Percentiles rank a stretch among this genome's conserved stretches.
Evolutionary conservation across 1,140 invertebrate species (phyloP).

Genomic region (Anoplophora glabripennis): DNA sequence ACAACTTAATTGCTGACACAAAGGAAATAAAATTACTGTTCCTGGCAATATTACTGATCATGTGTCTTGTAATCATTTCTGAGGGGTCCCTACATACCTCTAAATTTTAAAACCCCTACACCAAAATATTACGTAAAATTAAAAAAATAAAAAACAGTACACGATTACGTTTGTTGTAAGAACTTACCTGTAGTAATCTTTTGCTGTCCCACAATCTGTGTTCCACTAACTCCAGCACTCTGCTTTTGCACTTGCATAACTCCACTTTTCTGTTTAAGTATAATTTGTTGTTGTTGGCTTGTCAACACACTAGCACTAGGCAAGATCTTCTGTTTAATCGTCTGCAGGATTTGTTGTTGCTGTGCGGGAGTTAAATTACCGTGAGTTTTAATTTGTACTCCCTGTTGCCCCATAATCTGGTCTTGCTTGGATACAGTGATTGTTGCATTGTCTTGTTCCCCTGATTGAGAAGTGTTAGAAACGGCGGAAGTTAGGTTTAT

Average conservation of each 20-base stretch:
- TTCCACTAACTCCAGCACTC: slow-evolving; percentile 1
- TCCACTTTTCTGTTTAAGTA: slow-evolving; percentile 40
- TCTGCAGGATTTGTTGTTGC: slow-evolving; percentile 52
- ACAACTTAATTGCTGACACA: too few relatives aligned
- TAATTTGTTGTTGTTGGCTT: slow-evolving; percentile 38
- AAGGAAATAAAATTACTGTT: too few relatives aligned
- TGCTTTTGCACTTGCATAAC: slow-evolving; percentile 42
- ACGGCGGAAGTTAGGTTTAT: slow-evolving; percentile 3
- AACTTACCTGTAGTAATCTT: slow-evolving; percentile 13
- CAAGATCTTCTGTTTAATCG: slow-evolving; percentile 47
- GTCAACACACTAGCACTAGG: slow-evolving; percentile 39
- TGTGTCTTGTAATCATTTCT: too few relatives aligned
- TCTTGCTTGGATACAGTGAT: slow-evolving; percentile 23
- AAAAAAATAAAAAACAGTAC: slow-evolving; percentile 1
- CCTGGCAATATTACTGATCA: too few relatives aligned
- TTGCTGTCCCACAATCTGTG: slow-evolving; percentile 10
- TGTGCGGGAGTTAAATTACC: slow-evolving; percentile 48
- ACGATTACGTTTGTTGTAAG: not conserved
- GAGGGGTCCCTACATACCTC: too few relatives aligned
- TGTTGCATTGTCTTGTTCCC: slow-evolving; percentile 12
- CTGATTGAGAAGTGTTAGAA: not conserved
- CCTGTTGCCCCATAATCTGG: slow-evolving; percentile 20
- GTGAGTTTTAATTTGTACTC: slow-evolving; percentile 36
- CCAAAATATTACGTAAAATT: not conserved
- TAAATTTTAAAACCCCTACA: too few relatives aligned